A percentile compares a stretch with the other conserved stretches of the same genome.
Conservation (phyloP, 1,140 invertebrate genomes). For the Drosophila paulistorum region DNA sequence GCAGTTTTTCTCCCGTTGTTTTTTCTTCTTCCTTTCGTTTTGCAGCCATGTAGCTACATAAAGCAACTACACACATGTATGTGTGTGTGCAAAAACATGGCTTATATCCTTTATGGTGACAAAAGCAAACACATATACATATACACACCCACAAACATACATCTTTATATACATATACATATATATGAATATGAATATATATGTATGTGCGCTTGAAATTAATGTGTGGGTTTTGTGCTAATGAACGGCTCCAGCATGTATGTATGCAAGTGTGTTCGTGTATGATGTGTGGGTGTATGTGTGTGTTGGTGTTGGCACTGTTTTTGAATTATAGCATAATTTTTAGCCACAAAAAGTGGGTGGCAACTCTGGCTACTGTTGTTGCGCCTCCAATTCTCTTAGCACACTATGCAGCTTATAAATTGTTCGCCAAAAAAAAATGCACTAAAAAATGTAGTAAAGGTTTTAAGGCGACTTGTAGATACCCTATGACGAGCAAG, state of each 20-base stretch:
- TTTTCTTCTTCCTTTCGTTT: conserved; percentile 11
- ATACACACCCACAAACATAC: background rate
- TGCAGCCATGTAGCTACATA: conserved; percentile 57
- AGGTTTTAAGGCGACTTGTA: background rate
- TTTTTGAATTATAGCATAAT: conserved; percentile 80
- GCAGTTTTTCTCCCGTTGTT: conserved; percentile 40
- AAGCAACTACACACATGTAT: conserved; percentile 50
- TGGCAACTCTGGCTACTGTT: conserved; percentile 42
- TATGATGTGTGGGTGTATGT: conserved; percentile 15
- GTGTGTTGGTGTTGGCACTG: conserved; percentile 46
- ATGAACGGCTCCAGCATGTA: conserved; percentile 59
- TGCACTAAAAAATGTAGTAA: background rate
- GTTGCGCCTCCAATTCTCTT: background rate
- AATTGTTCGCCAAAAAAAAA: conserved; percentile 59
- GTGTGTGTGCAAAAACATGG: conserved; percentile 61
- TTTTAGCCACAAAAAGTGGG: conserved; percentile 67
- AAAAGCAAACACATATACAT: conserved; percentile 56
- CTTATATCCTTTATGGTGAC: conserved; percentile 75
- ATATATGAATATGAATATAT: background rate
- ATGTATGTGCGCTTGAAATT: conserved; percentile 46
- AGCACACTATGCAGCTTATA: conserved; percentile 36
- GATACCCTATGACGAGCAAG: background rate
- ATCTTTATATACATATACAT: too few species aligned
- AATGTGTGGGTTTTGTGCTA: conserved; percentile 79
- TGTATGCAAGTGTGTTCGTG: background rate